Percentiles rank a stretch among this genome's conserved stretches.
Evolutionary conservation across 2,888 invertebrate genomes (phyloP).

Genomic region (Xestobium rufovillosum): DNA sequence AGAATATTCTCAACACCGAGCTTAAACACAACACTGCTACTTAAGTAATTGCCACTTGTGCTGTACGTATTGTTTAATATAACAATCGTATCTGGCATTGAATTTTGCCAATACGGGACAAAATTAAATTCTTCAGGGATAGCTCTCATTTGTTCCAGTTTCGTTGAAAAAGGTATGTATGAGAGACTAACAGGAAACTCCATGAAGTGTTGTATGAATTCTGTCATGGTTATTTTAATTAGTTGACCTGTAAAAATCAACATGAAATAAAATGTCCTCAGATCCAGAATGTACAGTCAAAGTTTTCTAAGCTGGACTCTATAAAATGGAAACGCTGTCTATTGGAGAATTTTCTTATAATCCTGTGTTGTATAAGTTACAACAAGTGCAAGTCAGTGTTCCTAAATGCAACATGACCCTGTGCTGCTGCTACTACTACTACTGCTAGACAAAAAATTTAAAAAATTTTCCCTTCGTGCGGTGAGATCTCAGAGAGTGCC

Average conservation of each 20-base stretch:
- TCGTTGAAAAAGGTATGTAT: constrained; percentile 10
- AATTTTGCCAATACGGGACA: constrained; percentile 12
- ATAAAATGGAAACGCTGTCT: too few species aligned
- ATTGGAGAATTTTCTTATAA: too few species aligned
- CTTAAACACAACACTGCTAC: constrained; percentile 12
- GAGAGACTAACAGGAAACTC: constrained; percentile 8
- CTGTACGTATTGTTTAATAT: constrained; percentile 5
- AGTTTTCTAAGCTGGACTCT: too few species aligned
- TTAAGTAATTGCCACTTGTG: constrained; percentile 4
- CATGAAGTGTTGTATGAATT: constrained; percentile 11
- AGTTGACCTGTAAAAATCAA: constrained; percentile 11
- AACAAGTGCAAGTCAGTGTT: too few species aligned
- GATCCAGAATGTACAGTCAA: background rate
- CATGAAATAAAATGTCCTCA: too few species aligned
- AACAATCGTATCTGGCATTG: constrained; percentile 8
- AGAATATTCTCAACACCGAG: constrained; percentile 8
- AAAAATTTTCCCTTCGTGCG: too few species aligned
- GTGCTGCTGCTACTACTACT: too few species aligned
- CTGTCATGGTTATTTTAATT: constrained; percentile 14
- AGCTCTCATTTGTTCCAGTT: constrained; percentile 5
- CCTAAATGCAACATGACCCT: too few species aligned
- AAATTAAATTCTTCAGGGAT: constrained; percentile 11
- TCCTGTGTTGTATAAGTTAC: too few species aligned
- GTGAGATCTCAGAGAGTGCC: too few species aligned
- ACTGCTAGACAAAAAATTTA: too few species aligned